Base-by-base conservation (phyloP, 2,797 vertebrate species). In the Epinephelus malabaricus region DNA sequence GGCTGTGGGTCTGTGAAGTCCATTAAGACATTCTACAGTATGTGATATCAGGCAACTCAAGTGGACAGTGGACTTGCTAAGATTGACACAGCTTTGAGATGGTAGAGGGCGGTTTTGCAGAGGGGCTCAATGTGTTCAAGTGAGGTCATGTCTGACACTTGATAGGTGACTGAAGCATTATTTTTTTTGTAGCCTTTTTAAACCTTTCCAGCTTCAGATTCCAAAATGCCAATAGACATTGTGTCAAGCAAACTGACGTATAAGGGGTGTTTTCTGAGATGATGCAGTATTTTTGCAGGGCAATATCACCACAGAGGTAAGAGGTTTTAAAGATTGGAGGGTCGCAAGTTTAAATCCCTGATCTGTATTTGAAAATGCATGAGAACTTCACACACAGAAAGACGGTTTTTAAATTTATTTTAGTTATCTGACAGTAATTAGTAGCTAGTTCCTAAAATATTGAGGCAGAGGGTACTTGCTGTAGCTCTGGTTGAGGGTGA, bases 81-180 rank as follows among this genome's bases (percentile, higher is more conserved):
- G 34, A 55, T 30, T 56, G 27, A 54, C n/a, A 34, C 4, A 43
- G 40, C 58, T 64, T 61, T 58, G 34, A 49, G 12, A 14, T 14
- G 54, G 50, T 18, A 15, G 45, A 55, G 40, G 13, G 12, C 25
- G 40, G 54, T 49, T 64, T 51, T 66, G 49, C 54, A 69, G 61
- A 56, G 49, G n/a, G 19, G 13, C 56, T 45, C 19, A 2, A 27
- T 49, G 38, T 51, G 43, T 47, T 47, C 27, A 58, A 27, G n/a
- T 69, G 30, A 38, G 54, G 45, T 74, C 59, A 18, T 18, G 0
- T 6, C 19, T 73, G 40, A 74, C 49, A 51, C 19, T 7, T 66
- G 0, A 18, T 45, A 38, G 18, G 18, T 4, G 51, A 63, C 27
- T 59, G 46, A 70, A 25, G 3, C 6, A 2, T 9, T 38, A 1